A percentile compares a stretch with the other conserved stretches of the same genome.
phyloP scores from a whole-genome alignment of 2,888 invertebrate genomes.

The Eupithecia abbreviata region DNA sequence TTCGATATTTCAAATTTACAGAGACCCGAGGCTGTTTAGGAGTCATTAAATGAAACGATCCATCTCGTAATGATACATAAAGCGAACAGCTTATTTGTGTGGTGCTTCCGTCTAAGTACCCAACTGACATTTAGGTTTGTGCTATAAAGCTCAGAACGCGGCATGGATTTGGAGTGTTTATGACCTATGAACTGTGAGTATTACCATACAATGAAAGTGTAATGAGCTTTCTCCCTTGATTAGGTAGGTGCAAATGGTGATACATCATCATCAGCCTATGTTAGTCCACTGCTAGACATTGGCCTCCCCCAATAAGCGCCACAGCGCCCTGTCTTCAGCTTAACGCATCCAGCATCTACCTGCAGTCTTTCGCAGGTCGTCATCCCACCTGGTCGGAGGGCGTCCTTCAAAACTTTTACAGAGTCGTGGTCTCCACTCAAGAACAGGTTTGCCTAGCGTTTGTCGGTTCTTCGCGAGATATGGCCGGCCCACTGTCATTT shows the following conservation, averaged over 20 bases:
- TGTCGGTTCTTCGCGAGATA: too few species aligned
- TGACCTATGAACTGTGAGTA: conserved; percentile 15
- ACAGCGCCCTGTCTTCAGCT: too few species aligned
- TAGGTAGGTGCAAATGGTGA: neutral
- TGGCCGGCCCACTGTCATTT: too few species aligned
- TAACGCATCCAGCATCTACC: too few species aligned
- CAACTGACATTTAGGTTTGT: conserved; percentile 25
- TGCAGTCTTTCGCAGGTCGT: too few species aligned
- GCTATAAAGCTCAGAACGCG: conserved; percentile 16
- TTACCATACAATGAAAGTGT: conserved; percentile 8
- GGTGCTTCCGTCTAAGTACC: conserved; percentile 30
- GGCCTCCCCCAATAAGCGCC: too few species aligned
- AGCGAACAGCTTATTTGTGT: conserved; percentile 41
- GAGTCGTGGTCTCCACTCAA: too few species aligned
- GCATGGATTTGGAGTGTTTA: conserved; percentile 24
- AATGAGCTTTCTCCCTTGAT: conserved; percentile 5
- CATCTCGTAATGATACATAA: conserved; percentile 42
- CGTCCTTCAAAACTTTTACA: too few species aligned
- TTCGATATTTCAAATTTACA: conserved; percentile 17
- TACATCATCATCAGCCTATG: neutral
- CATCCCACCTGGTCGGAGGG: too few species aligned
- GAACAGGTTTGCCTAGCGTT: too few species aligned
- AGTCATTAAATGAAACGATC: conserved; percentile 41
- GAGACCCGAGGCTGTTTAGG: conserved; percentile 39
- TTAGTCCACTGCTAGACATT: too few species aligned